A percentile compares a stretch with the other conserved stretches of the same genome.
Conservation (phyloP, 1,140 invertebrate genomes). For the Lepidurus arcticus region DNA sequence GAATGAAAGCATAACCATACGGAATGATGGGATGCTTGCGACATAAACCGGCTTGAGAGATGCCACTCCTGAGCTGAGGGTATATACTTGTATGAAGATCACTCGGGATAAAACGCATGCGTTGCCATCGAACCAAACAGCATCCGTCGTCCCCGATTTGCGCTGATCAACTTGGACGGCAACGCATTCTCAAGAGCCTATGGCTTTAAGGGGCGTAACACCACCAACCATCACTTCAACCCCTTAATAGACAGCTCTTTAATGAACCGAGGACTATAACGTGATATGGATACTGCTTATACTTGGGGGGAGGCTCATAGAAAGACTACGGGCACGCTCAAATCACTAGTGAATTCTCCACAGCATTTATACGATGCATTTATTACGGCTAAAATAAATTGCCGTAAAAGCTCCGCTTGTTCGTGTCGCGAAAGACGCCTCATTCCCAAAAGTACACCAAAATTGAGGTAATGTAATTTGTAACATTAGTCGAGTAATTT, state of each 20-base stretch:
- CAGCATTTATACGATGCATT: no score
- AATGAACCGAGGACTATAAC: slow-evolving; percentile 5
- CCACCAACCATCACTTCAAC: slow-evolving; percentile 8
- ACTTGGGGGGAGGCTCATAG: not conserved
- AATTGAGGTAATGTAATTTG: not conserved
- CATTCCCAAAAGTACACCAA: no score
- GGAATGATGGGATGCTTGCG: not conserved
- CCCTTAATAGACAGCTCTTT: slow-evolving; percentile 21
- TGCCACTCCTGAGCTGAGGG: not conserved
- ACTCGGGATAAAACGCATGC: slow-evolving; percentile 3
- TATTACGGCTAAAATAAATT: no score
- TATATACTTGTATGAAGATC: slow-evolving; percentile 9
- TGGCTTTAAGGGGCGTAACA: slow-evolving; percentile 21
- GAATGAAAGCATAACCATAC: slow-evolving; percentile 5
- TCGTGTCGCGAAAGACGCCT: no score
- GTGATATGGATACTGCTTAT: not conserved
- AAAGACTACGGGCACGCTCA: not conserved
- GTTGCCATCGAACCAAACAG: slow-evolving; percentile 3
- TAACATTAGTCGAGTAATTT: not conserved
- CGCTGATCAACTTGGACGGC: slow-evolving; percentile 17
- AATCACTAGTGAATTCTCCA: not conserved
- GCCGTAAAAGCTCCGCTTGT: no score
- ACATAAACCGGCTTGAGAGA: slow-evolving; percentile 11
- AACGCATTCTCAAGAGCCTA: slow-evolving; percentile 19
- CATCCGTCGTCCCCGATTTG: slow-evolving; percentile 13